phyloP scores from a whole-genome alignment of 2,113 vertebrate genomes.

The Vanacampus margaritifer region DNA sequence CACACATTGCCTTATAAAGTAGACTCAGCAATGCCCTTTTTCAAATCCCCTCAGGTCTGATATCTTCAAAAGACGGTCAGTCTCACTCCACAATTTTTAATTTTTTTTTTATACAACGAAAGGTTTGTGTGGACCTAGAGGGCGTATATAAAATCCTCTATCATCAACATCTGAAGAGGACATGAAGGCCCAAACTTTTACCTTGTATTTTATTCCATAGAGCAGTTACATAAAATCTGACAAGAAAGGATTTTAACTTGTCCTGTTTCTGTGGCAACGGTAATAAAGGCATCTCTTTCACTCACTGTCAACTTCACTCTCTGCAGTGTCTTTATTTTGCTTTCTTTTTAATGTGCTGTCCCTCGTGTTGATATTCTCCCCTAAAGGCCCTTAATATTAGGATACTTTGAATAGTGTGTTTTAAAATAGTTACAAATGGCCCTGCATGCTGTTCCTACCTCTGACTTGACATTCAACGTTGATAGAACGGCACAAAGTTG shows the following conservation, averaged over 20 bases:
- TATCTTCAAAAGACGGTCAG: background rate
- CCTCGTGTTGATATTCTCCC: conserved; percentile 37
- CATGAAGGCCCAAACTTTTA: conserved; percentile 7
- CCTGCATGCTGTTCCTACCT: conserved; percentile 36
- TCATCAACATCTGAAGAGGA: conserved; percentile 7
- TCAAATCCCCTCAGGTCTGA: background rate
- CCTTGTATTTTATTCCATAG: conserved; percentile 9
- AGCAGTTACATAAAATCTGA: conserved; percentile 12
- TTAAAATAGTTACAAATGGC: conserved; percentile 42
- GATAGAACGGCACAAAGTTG: conserved; percentile 5
- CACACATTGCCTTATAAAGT: background rate
- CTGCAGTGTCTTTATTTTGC: conserved; percentile 21
- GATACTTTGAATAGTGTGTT: conserved; percentile 30
- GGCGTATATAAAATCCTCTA: background rate
- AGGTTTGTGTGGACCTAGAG: background rate
- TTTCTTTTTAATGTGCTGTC: conserved; percentile 37
- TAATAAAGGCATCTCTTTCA: conserved; percentile 36
- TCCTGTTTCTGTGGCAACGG: conserved; percentile 32
- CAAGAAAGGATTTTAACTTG: conserved; percentile 18
- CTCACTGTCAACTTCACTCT: conserved; percentile 36
- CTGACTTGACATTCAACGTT: conserved; percentile 32
- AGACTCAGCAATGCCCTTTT: background rate
- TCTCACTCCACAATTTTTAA: background rate
- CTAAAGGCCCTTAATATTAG: conserved; percentile 35
- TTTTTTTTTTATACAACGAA: background rate